These are phyloP conservation scores for Drosophila varians DNA, from an alignment of 1,140 invertebrate genomes.

Conservation along the genomic window DNA sequence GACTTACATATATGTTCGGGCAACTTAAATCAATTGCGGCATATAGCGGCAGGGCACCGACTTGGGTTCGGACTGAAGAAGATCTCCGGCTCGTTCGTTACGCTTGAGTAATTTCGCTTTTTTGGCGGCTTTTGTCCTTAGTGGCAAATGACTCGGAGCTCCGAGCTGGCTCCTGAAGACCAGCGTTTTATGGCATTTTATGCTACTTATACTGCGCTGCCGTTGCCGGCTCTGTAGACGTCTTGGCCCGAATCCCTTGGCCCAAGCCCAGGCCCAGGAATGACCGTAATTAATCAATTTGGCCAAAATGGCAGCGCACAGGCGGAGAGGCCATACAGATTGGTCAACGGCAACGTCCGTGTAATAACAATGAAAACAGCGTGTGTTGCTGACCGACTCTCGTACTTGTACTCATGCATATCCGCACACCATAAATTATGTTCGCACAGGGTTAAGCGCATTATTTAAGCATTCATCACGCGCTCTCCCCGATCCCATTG, in stretches of 20 bases:
- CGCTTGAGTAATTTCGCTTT: constrained; percentile 74
- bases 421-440: constrained; percentile 82
- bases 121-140: constrained; percentile 78
- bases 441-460: constrained; percentile 82
- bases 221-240: neutral
- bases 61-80: constrained; percentile 22
- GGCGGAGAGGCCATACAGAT: constrained; percentile 39
- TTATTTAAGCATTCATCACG: constrained; percentile 82
- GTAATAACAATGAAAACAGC: constrained; percentile 81
- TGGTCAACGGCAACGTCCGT: constrained; percentile 75
- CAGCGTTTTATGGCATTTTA: constrained; percentile 70
- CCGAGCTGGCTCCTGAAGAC: constrained; percentile 40
- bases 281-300: constrained; percentile 82
- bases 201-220: constrained; percentile 69
- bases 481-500: constrained; percentile 50
- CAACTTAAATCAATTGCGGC: constrained; percentile 79
- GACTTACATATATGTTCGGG: constrained; percentile 12
- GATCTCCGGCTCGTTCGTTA: constrained; percentile 55
- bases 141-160: constrained; percentile 71
- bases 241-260: constrained; percentile 5
- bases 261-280: constrained; percentile 40
- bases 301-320: constrained; percentile 66
- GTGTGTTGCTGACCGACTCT: constrained; percentile 48
- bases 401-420: constrained; percentile 69
- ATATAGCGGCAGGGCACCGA: constrained; percentile 46